Base-by-base conservation (phyloP, 2,888 invertebrate species). In the Agonopterix alstromeriana region DNA sequence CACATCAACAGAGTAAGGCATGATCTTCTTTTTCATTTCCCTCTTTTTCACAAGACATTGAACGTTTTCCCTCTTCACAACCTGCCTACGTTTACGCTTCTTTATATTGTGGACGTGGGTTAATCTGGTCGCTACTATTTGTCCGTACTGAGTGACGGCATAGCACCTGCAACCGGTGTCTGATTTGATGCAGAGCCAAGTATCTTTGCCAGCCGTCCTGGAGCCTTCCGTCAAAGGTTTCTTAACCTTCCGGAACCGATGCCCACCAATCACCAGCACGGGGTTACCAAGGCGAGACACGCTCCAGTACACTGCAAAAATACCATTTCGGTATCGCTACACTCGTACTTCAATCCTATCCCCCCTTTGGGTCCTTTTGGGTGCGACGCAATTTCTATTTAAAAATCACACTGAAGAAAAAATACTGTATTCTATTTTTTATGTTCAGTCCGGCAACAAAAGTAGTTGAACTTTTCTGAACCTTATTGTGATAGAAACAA, bases 161-260 rank as follows among this genome's bases (percentile, higher is more conserved):
- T 73, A 73, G 53, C 81, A 76, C 49, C 57, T 71, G 65, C 84
- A 85, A 45, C 84, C 84, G 10, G 62, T 63, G 60, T 84, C 84
- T 0, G 83, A 83, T 60, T 83, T 84, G 58, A 81, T 85, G 60
- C 84, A 84, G n/a, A 75, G 67, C 84, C 84, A 84, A 0, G 69
- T 69, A 43, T 55, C 53, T 8, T 54, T 56, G 35, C 60, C 61
- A 14, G 35, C 9, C 3, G 8, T 11, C 27, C 36, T 38, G 41
- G 8, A 1, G 2, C n/a, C 35, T 27, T 45, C 38, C 9, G 35
- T 12, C 5, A 55, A 59, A 27, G 58, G 36, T 45, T 58, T 58
- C 1, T 69, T 67, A 14, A 62, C 55, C 38, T 67, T 67, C 11
- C 85, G 69, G 56, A 77, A 84, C 53, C 85, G 68, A 48, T 78